Evolutionary conservation across 2,113 vertebrate species (phyloP).

Genomic region (Gambusia holbrooki): DNA sequence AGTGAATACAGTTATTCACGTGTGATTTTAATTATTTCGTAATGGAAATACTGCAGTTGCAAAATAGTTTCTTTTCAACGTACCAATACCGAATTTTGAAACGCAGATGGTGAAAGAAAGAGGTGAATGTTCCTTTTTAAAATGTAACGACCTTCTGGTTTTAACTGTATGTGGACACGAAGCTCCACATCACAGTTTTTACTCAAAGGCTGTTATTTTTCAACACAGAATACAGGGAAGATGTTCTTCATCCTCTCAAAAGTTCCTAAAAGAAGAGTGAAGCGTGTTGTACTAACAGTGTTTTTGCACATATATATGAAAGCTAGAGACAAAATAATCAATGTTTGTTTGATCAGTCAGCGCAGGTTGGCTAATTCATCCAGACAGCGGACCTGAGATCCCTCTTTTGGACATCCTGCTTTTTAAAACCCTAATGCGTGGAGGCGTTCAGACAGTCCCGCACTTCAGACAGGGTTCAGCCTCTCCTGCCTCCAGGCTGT

Average conservation of each 20-base stretch:
- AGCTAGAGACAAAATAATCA: not conserved
- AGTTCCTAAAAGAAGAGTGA: not conserved
- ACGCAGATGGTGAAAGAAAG: too few species aligned
- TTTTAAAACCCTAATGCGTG: conserved; percentile 11
- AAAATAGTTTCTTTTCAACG: too few species aligned
- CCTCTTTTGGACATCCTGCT: conserved; percentile 1
- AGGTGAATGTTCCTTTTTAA: too few species aligned
- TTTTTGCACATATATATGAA: not conserved
- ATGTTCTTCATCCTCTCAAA: not conserved
- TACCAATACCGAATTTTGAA: too few species aligned
- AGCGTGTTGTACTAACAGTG: not conserved
- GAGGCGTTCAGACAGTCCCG: not conserved
- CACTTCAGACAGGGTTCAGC: conserved; percentile 39
- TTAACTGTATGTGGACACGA: too few species aligned
- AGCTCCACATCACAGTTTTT: not conserved
- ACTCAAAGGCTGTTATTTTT: not conserved
- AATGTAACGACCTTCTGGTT: too few species aligned
- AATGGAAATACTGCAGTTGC: too few species aligned
- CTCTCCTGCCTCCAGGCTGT: conserved; percentile 21
- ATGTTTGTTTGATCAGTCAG: conserved; percentile 6
- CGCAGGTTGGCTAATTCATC: not conserved
- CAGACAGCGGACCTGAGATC: conserved; percentile 12
- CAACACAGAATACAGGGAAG: not conserved
- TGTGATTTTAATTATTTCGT: too few species aligned
- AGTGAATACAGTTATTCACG: too few species aligned